Evolutionary conservation across 2,797 vertebrate genomes (phyloP).

Genomic region (Psittacula echo): DNA sequence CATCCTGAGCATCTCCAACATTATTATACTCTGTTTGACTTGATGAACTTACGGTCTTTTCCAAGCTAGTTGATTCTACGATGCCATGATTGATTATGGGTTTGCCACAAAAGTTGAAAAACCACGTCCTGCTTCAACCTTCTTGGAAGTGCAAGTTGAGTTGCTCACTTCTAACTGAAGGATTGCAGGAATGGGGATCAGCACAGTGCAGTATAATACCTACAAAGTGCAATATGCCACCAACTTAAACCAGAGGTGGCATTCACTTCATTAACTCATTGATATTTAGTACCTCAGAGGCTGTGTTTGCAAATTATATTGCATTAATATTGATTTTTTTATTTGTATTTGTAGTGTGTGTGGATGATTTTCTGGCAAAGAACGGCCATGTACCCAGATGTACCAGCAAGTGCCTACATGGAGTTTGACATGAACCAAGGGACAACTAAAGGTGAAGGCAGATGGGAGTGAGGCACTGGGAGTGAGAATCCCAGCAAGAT

Average conservation of each 20-base stretch:
- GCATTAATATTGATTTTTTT: neutral
- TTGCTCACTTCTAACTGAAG: neutral
- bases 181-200: neutral
- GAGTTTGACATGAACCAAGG: too few relatives aligned
- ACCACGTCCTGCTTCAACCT: neutral
- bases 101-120: neutral
- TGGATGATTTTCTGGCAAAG: too few relatives aligned
- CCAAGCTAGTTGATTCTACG: neutral
- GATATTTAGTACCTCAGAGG: neutral
- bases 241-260: neutral
- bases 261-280: neutral
- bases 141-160: neutral
- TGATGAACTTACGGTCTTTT: neutral
- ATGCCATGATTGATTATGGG: neutral
- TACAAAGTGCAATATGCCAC: neutral
- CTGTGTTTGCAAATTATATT: neutral
- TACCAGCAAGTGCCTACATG: too few relatives aligned
- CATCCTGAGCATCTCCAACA: neutral
- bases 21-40: neutral
- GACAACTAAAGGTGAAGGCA: too few relatives aligned
- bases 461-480: too few relatives aligned
- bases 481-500: too few relatives aligned
- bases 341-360: neutral
- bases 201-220: neutral
- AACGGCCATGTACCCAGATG: too few relatives aligned